phyloP scores from a whole-genome alignment of 2,888 invertebrate genomes.

The Rhimphoctona megacephalus region DNA sequence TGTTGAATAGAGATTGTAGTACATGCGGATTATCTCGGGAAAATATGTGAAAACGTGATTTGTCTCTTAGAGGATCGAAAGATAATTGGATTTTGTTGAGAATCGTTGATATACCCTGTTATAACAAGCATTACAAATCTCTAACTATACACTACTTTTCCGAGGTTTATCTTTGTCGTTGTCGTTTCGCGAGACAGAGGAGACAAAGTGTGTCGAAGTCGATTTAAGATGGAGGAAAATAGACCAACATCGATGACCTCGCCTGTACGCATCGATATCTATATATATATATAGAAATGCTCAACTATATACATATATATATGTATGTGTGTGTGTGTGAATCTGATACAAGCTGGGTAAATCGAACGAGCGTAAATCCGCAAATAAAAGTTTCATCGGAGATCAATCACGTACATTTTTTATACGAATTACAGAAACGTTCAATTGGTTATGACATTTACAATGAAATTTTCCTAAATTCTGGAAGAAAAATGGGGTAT shows the following conservation, averaged over 20 bases:
- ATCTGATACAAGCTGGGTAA: neutral
- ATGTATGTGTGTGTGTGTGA: neutral
- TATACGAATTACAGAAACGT: neutral
- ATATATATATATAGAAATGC: neutral
- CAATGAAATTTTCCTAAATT: neutral
- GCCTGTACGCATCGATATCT: neutral
- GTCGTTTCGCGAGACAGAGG: constrained; percentile 38
- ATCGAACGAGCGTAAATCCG: constrained; percentile 21
- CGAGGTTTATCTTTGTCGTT: neutral
- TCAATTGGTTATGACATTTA: neutral
- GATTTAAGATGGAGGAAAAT: constrained; percentile 52
- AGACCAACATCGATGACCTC: constrained; percentile 36
- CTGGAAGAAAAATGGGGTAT: neutral
- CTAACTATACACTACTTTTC: neutral
- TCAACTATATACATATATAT: neutral
- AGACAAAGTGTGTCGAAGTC: constrained; percentile 45
- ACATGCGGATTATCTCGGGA: constrained; percentile 7
- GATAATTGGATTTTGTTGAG: constrained; percentile 55
- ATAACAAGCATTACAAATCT: neutral
- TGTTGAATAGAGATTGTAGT: neutral
- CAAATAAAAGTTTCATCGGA: constrained; percentile 55
- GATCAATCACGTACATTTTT: constrained; percentile 24
- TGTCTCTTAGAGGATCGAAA: constrained; percentile 29
- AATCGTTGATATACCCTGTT: constrained; percentile 20
- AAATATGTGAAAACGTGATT: constrained; percentile 15